Evolutionary conservation across 2,888 invertebrate genomes (phyloP), one percentile per base, ranked within the genome.

Genomic region (Aromia moschata): DNA sequence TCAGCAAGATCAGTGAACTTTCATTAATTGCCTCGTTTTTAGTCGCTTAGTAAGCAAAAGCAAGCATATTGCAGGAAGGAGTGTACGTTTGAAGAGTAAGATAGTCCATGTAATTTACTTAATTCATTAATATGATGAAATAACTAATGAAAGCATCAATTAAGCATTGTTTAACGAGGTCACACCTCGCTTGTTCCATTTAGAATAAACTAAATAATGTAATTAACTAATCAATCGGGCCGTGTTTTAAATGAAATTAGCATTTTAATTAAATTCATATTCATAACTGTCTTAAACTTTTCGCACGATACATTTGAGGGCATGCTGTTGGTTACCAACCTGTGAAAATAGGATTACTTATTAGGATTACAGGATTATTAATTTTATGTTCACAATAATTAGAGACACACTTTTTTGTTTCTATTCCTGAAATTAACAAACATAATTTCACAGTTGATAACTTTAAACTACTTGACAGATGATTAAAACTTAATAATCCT

Each of bases 41-140:
- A n/a, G n/a, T n/a, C n/a, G 33, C 33, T 10, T 33, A 33, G n/a
- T 2, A 33, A 33, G 33, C 33, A 33, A 33, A 11, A 2, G n/a
- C 4, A 12, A 25, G 12, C 14, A 1, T 31, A 12, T 12, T 16
- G 45, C 4, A 30, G 20, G 15, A 30, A 31, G 31, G 16, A 2
- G n/a, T 14, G 16, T 45, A 10, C 10, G 16, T 1, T 15, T 31
- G 15, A 31, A 10, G 5, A 25, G 7, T 20, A 5, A 44, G 12
- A 4, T 44, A 12, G 25, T 20, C 14, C 31, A 9, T 38, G 18
- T 49, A 38, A 49, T n/a, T n/a, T n/a, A n/a, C 2, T 31, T 30
- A 38, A 49, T 49, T 49, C 47, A 30, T 38, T 49, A 25, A 38
- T 25, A 15, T 49, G 37, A 49, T 30, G 37, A 49, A 37, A 49